Evolutionary conservation across 30 jellyfish, hydroid and myxozoan species (phyloP).

Genomic region (Pelagia noctiluca): DNA sequence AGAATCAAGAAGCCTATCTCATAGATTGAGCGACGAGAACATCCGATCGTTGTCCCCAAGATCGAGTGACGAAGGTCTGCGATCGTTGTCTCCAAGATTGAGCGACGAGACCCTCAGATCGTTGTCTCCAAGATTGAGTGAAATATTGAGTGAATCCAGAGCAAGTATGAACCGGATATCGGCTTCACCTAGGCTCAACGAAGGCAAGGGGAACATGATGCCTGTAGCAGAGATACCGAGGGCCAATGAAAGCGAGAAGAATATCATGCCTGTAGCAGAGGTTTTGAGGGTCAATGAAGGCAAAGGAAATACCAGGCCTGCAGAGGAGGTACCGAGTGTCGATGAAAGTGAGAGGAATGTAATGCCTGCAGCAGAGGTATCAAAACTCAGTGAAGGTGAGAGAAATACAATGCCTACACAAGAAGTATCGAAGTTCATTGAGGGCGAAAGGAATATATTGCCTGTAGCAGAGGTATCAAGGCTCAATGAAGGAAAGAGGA

Average conservation of each 20-base stretch:
- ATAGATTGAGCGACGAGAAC: not conserved
- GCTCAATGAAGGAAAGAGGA: too few species aligned
- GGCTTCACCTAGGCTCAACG: constrained; percentile 47
- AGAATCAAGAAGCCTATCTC: not conserved
- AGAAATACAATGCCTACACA: too few species aligned
- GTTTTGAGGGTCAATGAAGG: too few species aligned
- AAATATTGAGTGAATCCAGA: not conserved
- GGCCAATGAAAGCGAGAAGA: not conserved
- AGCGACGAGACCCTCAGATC: not conserved
- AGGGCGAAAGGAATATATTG: too few species aligned
- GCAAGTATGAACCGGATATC: constrained; percentile 4
- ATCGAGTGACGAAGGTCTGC: constrained; percentile 3
- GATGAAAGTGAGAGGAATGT: too few species aligned
- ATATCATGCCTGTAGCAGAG: constrained; percentile 7
- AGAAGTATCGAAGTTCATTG: too few species aligned
- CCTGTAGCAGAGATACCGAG: constrained; percentile 1
- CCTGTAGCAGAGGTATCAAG: too few species aligned
- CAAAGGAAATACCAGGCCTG: too few species aligned
- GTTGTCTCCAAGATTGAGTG: not conserved
- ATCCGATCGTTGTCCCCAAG: constrained; percentile 34
- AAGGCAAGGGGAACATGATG: constrained; percentile 21
- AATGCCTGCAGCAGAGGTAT: too few species aligned
- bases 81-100: constrained; percentile 11
- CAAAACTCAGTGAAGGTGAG: too few species aligned
- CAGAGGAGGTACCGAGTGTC: too few species aligned